Evolutionary conservation across 1,140 invertebrate genomes (phyloP).

Genomic region (Plodia interpunctella): DNA sequence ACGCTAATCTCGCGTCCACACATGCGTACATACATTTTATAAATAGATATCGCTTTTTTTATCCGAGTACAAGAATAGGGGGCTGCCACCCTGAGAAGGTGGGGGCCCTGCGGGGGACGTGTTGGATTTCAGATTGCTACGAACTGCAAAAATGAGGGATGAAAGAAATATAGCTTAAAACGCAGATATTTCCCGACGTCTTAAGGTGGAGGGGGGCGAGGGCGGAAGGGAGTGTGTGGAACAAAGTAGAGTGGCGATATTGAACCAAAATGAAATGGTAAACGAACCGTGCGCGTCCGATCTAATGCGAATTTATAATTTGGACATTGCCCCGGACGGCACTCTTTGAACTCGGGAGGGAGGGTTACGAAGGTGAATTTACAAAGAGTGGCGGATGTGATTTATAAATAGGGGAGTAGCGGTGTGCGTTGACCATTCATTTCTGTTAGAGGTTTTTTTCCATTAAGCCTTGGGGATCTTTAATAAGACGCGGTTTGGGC

Average conservation of each 20-base stretch:
- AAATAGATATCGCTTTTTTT: constrained; percentile 76
- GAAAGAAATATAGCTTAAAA: constrained; percentile 80
- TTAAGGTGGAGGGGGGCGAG: constrained; percentile 57
- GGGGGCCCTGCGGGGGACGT: constrained; percentile 63
- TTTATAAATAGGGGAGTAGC: constrained; percentile 60
- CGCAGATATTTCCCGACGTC: constrained; percentile 77
- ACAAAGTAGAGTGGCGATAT: constrained; percentile 76
- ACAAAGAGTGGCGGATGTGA: constrained; percentile 62
- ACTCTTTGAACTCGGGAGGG: constrained; percentile 68
- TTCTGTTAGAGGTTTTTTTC: constrained; percentile 43
- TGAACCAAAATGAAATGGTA: constrained; percentile 76
- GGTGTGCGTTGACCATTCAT: constrained; percentile 36
- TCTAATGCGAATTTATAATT: constrained; percentile 78
- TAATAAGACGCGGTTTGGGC: constrained; percentile 47
- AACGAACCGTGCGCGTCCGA: constrained; percentile 75
- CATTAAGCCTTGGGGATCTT: constrained; percentile 38
- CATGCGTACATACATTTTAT: constrained; percentile 70
- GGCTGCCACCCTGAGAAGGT: constrained; percentile 50
- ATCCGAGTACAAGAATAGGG: constrained; percentile 72
- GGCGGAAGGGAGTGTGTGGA: constrained; percentile 68
- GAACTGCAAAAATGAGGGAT: constrained; percentile 79
- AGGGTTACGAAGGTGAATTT: constrained; percentile 55
- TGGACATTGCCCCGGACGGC: constrained; percentile 67
- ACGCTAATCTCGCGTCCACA: constrained; percentile 57
- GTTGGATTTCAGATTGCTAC: constrained; percentile 78